Conservation (phyloP, 2,113 vertebrate species). For the Hyperopisus bebe region DNA sequence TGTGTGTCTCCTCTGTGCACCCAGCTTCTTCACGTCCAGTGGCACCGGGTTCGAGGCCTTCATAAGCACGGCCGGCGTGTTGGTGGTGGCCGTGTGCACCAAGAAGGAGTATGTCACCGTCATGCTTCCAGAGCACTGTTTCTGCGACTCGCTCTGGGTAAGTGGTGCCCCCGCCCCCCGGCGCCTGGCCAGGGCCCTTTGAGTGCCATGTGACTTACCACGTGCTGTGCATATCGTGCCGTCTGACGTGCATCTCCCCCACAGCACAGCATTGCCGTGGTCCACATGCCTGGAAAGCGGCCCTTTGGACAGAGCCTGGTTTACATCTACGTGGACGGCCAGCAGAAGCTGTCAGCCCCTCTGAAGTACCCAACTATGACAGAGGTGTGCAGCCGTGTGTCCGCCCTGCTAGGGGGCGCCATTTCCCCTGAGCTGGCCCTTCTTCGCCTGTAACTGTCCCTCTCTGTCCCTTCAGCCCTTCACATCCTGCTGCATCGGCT, state of each 20-base stretch:
- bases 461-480: constrained; percentile 67
- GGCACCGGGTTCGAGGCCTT: constrained; percentile 96
- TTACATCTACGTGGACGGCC: constrained; percentile 91
- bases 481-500: constrained; percentile 91
- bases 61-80: constrained; percentile 73
- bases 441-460: not conserved
- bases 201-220: not conserved
- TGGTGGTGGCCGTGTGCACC: constrained; percentile 92
- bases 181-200: not conserved
- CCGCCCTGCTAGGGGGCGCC: not conserved
- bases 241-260: constrained; percentile 24
- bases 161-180: constrained; percentile 25
- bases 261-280: constrained; percentile 87
- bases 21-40: constrained; percentile 85
- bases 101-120: constrained; percentile 96
- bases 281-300: constrained; percentile 90
- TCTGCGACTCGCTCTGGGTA: constrained; percentile 97
- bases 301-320: constrained; percentile 94
- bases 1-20: not conserved
- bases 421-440: not conserved
- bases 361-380: constrained; percentile 90
- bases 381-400: constrained; percentile 66
- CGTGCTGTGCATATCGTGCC: not conserved
- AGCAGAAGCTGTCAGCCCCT: constrained; percentile 84
- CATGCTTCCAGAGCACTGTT: constrained; percentile 88